Conservation (phyloP, 2,888 invertebrate genomes). For the Incurvaria masculella region DNA sequence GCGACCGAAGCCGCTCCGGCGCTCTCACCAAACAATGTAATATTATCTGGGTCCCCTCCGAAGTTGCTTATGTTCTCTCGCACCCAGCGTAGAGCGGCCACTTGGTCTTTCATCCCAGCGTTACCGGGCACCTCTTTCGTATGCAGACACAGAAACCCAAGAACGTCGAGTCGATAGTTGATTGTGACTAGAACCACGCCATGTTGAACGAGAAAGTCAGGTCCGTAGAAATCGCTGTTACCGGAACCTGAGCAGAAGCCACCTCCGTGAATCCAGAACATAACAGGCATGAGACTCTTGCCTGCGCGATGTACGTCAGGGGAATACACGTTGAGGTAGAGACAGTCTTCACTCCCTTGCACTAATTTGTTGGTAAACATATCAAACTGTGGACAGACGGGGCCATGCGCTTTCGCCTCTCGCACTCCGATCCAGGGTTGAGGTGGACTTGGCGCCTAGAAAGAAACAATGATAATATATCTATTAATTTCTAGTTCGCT, state of each 20-base stretch:
- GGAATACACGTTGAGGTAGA: slow-evolving; percentile 61
- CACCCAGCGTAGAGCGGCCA: slow-evolving; percentile 13
- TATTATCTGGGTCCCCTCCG: slow-evolving; percentile 29
- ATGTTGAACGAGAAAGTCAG: slow-evolving; percentile 13
- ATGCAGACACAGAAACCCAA: slow-evolving; percentile 13
- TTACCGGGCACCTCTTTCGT: slow-evolving; percentile 14
- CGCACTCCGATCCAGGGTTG: neutral
- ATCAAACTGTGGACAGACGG: neutral
- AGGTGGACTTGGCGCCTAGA: neutral
- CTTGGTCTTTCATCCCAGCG: slow-evolving; percentile 16
- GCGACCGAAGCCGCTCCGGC: slow-evolving; percentile 11
- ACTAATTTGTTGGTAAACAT: neutral
- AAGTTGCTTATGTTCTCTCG: slow-evolving; percentile 22
- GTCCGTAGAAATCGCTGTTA: slow-evolving; percentile 11
- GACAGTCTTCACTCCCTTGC: slow-evolving; percentile 64
- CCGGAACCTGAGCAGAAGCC: slow-evolving; percentile 13
- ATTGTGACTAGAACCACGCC: slow-evolving; percentile 13
- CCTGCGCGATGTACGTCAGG: slow-evolving; percentile 23
- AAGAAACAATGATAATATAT: too few relatives aligned
- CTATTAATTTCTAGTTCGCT: too few relatives aligned
- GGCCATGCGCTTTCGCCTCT: neutral
- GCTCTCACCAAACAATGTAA: slow-evolving; percentile 16
- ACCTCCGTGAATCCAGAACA: slow-evolving; percentile 15
- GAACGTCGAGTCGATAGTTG: slow-evolving; percentile 12
- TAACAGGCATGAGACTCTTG: slow-evolving; percentile 9